Percentiles rank a stretch among this genome's conserved stretches.
Evolutionary conservation across 2,113 vertebrate genomes (phyloP).

Genomic region (Condylura cristata): DNA sequence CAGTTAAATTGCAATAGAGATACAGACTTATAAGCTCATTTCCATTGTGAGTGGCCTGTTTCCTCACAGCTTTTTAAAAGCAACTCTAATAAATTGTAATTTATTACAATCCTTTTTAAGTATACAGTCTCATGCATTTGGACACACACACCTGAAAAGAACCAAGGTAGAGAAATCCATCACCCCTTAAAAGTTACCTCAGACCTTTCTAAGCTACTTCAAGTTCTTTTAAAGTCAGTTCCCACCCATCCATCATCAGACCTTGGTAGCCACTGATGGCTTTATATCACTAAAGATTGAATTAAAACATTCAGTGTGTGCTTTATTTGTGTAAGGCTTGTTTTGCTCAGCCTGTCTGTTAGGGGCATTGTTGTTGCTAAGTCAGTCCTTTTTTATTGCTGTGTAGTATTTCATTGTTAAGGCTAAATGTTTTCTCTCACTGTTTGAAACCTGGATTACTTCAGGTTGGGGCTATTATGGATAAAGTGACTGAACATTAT

Average conservation of each 20-base stretch:
- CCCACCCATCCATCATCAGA: not conserved
- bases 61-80: not conserved
- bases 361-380: not conserved
- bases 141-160: not conserved
- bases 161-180: not conserved
- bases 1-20: not conserved
- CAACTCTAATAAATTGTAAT: not conserved
- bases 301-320: not conserved
- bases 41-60: not conserved
- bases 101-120: not conserved
- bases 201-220: not conserved
- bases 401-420: not conserved
- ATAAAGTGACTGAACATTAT: constrained; percentile 44
- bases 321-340: not conserved
- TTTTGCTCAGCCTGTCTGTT: not conserved
- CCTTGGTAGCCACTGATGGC: not conserved
- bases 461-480: constrained; percentile 40
- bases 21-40: not conserved
- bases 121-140: not conserved
- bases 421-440: not conserved
- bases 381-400: not conserved
- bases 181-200: not conserved
- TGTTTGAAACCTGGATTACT: not conserved
- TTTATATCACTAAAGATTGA: not conserved
- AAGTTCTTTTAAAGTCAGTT: not conserved